Conservation (phyloP, 2,797 vertebrate genomes). For the Acanthurus tractus region DNA sequence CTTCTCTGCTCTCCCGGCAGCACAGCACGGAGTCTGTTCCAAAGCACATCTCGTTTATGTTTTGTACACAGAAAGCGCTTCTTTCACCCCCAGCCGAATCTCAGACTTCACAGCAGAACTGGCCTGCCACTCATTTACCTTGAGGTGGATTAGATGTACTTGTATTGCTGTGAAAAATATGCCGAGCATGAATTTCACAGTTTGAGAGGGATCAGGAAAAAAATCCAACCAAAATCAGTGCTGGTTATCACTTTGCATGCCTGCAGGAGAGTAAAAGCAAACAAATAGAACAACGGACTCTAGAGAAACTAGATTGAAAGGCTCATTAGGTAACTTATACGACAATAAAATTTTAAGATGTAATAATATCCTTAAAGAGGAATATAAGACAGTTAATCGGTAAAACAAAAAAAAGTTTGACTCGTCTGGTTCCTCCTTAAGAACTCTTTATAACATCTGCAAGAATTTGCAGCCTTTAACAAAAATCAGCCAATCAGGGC, state of each 20-base stretch:
- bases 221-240: constrained; percentile 13
- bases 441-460: too few species aligned
- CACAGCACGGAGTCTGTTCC: constrained; percentile 73
- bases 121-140: constrained; percentile 42
- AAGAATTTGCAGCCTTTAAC: too few species aligned
- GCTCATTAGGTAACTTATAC: too few species aligned
- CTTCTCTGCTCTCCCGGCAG: constrained; percentile 50
- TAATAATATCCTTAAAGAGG: too few species aligned
- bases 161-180: constrained; percentile 18
- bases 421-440: too few species aligned
- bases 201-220: constrained; percentile 18
- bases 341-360: too few species aligned
- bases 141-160: constrained; percentile 41
- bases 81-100: constrained; percentile 53
- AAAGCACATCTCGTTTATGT: constrained; percentile 67
- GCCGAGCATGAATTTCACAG: constrained; percentile 22
- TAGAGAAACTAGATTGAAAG: too few species aligned
- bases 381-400: too few species aligned
- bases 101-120: constrained; percentile 62
- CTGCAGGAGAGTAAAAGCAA: not conserved
- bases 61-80: constrained; percentile 81
- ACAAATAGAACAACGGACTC: constrained; percentile 4
- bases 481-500: too few species aligned
- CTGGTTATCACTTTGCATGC: not conserved
- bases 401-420: too few species aligned